These are phyloP conservation scores for Megaceryle torquata DNA, from an alignment of 2,113 vertebrate species.

Conservation along the genomic window DNA sequence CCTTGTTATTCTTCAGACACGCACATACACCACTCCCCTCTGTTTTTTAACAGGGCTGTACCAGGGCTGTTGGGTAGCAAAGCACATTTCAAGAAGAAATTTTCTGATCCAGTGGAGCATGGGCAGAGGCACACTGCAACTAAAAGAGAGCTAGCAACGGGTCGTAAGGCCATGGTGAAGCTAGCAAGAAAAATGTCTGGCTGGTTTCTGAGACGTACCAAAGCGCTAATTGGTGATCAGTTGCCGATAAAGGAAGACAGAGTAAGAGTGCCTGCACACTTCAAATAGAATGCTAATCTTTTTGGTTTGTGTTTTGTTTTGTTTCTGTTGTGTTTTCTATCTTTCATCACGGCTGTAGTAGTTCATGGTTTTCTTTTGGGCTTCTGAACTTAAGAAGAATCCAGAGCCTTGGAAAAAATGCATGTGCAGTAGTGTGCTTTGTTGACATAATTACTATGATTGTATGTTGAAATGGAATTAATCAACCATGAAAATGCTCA, in stretches of 20 bases:
- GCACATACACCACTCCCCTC: background rate
- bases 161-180: constrained; percentile 81
- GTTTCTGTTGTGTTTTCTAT: background rate
- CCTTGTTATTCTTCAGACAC: background rate
- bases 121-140: constrained; percentile 91
- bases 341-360: background rate
- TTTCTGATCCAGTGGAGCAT: constrained; percentile 89
- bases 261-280: constrained; percentile 67
- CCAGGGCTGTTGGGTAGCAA: constrained; percentile 87
- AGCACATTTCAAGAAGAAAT: constrained; percentile 83
- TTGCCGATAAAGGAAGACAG: constrained; percentile 93
- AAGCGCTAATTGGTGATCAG: constrained; percentile 86
- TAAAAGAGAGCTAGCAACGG: constrained; percentile 88
- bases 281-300: background rate
- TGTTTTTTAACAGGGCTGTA: constrained; percentile 80
- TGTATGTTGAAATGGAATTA: constrained; percentile 6
- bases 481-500: constrained; percentile 4
- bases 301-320: background rate
- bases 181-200: constrained; percentile 82
- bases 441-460: constrained; percentile 18
- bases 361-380: background rate
- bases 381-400: background rate
- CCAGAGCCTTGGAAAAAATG: background rate
- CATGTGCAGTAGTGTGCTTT: background rate
- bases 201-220: constrained; percentile 91